Base-by-base conservation (phyloP, 2,888 invertebrate genomes). In the Stenolophus ochropezus region DNA sequence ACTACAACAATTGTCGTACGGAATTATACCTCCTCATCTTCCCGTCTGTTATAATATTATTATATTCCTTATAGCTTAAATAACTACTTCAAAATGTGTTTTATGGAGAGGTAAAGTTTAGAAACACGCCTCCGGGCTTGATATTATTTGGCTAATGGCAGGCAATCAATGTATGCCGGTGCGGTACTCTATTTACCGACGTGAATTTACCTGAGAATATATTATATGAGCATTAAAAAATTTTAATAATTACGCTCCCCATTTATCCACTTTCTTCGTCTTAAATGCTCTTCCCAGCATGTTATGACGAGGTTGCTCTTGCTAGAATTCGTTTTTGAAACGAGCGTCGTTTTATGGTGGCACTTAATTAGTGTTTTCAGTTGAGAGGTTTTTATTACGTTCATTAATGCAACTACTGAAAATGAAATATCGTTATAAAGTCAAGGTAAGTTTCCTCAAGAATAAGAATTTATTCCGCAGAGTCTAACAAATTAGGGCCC, bases 361-460 rank as follows among this genome's bases (percentile, higher is more conserved):
- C 47, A 69, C 69, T 69, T 69, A 69, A 69, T 69, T 69, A 69
- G 69, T 33, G 47, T 47, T 69, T 69, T 69, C 69, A 69, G 33
- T 69, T 18, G 47, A 69, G 69, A 20, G 69, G 42, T 33, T 69
- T 69, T 69, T 69, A 69, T 69, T 69, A 69, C 69, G 18, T 69
- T 69, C 69, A 33, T 42, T 69, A 69, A 69, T 69, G 69, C 69
- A 47, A 69, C 69, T 69, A 69, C 69, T 69, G 42, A 69, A 69
- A 69, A 69, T 69, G 69, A 69, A 69, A 69, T 69, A 69, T 69
- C 20, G 69, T 14, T 25, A 61, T 25, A 61, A 61, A 61, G 25
- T 23, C 25, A 61, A 56, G 56, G 56, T 61, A 61, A 14, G 61
- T 61, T 61, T 25, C 25, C n/a, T 61, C 56, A 25, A 23, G 25